Evolutionary conservation across 2,113 vertebrate genomes (phyloP), one percentile per base, ranked within the genome.

Genomic region (Notarius lentiginosus): DNA sequence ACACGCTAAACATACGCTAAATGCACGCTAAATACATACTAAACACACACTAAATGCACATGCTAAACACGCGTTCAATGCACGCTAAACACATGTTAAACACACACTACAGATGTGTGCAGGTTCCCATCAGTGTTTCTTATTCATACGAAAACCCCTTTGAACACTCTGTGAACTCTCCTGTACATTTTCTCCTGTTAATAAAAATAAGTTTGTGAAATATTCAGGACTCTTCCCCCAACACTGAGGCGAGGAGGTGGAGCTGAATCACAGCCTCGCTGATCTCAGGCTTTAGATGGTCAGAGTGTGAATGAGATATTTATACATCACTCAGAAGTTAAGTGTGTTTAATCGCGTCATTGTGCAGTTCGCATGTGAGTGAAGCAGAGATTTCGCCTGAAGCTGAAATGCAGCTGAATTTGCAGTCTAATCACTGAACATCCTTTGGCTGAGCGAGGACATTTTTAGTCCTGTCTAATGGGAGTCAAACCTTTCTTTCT

Each of bases 401-500:
- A 82, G 66, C 66, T 82, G 22, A 82, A 80, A 70, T 30, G 15
- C 10, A 81, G 14, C 51, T 47, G 53, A 86, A 81, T 63, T 66
- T 12, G 55, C 65, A 72, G 63, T 51, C 70, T 61, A 82, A 77
- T 63, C 83, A 49, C 27, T 63, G 47, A 70, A 49, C 24, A 65
- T 65, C 76, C 68, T 55, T 75, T 47, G 8, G 55, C 30, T 79
- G 80, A 14, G 56, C 47, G 34, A 88, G 75, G 87, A 79, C 84
- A 83, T 82, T 82, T 86, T 84, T 79, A 88, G 82, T 88, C 79
- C 79, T 66, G 72, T 85, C 89, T 90, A 90, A 90, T 90, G 84
- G 81, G 82, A 86, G 81, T 88, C 83, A 70, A 81, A 88, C 86
- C 49, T 79, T 53, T 84, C 86, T 82, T 86, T 87, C 86, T 56